Evolutionary conservation across 1,140 invertebrate species (phyloP), one percentile per base, ranked within the genome.

Genomic region (Theocolax elegans): DNA sequence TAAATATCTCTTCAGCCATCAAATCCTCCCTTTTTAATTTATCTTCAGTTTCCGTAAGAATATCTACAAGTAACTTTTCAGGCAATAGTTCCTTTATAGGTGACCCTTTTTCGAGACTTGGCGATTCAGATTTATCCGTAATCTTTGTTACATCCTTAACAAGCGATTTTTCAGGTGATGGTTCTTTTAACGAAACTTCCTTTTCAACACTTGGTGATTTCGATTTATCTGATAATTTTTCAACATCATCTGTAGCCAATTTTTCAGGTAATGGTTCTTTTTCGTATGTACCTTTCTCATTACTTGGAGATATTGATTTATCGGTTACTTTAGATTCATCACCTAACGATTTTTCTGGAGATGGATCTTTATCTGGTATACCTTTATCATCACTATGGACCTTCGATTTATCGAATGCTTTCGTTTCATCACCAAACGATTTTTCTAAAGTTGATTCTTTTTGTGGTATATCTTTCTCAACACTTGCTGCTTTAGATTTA

Each of bases 351-450:
- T 25, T 44, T 25, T n/a, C 13, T 12, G 48, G 15, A 7, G 44
- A 63, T 31, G 17, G 1, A 17, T 65, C 48, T 54, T 65, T 65
- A 46, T 3, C 7, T 19, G 3, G 13, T 21, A 15, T 31, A 54
- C 64, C 58, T 46, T 67, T n/a, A 21, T 67, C 60, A 25, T 25
- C 15, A 66, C 44, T 72, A 46, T 68, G 7, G 73, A 74, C 51
- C 3, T 71, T n/a, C 2, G 3, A 8, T 44, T 42, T 35, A 9
- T 1, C 25, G 23, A 9, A 3, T n/a, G 0, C 15, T 0, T 25
- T 21, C 25, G 29, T 21, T 31, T 15, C 21, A 42, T 42, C 38
- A 17, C 3, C 25, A 1, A 15, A 15, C n/a, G 15, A 49, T 51
- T 64, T 40, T 9, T 19, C 27, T 51, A 10, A 3, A 19, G 23